Evolutionary conservation across 2,113 vertebrate genomes (phyloP), one percentile per base, ranked within the genome.

Genomic region (Caranx ignobilis): DNA sequence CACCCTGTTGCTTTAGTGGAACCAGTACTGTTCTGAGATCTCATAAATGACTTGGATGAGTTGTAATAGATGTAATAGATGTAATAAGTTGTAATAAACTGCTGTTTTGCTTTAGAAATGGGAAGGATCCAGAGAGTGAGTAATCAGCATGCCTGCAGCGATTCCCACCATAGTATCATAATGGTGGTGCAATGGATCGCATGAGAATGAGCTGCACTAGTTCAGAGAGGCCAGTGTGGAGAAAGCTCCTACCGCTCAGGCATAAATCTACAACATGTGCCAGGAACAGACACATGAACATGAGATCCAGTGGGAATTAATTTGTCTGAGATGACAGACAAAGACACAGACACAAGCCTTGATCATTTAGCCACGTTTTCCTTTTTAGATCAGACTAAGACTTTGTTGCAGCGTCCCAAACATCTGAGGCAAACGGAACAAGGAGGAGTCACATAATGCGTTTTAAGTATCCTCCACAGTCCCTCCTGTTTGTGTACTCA

Each of bases 111-210:
- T 10, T 61, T 35, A 19, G n/a, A 35, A 60, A 37, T 35, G 7
- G 15, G n/a, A 56, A 12, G 1, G 8, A 26, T 19, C 48, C 48
- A 18, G 82, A 90, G 84, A 82, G 92, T 82, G 71, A 86, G 87
- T 91, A 94, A 93, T 94, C 93, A 90, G 92, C 88, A 71, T 69
- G 71, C 82, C 86, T 89, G 81, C 91, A 89, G 83, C 82, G 77
- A 80, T 88, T 84, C 84, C 63, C 86, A 78, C 68, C 71, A 82
- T 48, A 69, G 65, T 73, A 56, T 84, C 79, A 82, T 11, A 55
- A 89, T 90, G 81, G 81, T 76, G 79, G 72, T 79, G 82, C 67
- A 83, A 55, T 54, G 77, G 77, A 63, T 81, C 35, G 35, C 77
- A 80, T 80, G 55, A 71, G 66, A 77, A 79, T 83, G 70, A 72